Evolutionary conservation across 2,888 invertebrate genomes (phyloP), one percentile per base, ranked within the genome.

Genomic region (Nemoura dubitans): DNA sequence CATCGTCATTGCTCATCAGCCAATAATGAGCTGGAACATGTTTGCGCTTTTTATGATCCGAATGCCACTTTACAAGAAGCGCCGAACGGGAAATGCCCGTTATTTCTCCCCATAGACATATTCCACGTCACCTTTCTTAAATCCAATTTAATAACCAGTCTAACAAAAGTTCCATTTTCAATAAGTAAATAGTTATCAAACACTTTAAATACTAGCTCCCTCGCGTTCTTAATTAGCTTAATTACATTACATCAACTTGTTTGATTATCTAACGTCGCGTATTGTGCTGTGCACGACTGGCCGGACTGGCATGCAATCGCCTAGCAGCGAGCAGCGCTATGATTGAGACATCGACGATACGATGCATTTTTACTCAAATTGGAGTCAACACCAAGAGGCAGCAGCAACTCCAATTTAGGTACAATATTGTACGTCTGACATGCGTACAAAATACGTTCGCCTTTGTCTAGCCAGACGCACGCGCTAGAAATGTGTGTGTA

Each of bases 321-420:
- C 36, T 3, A 6, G 36, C 36, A 36, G 36, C n/a, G n/a, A n/a
- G n/a, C 36, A 36, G 36, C 36, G 14, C 59, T 1, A n/a, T 2
- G 59, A 59, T 59, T 59, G 59, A 59, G 59, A 59, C 59, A 21
- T 59, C 59, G 59, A 59, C 21, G 14, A 59, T 21, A 21, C 59
- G 59, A 59, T 59, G 59, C 59, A 59, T 59, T 59, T 59, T 59
- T 59, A 59, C 59, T 59, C 59, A 59, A 59, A 59, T 59, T 59
- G 59, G 21, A 59, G 59, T 59, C 16, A 59, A 59, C 59, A 59
- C 59, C 3, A 59, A 59, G 14, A 14, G 36, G n/a, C n/a, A 36
- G 21, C 14, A 21, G 59, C 59, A 59, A 59, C 59, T 59, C 59
- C 59, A 59, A 59, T 59, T 59, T 59, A 59, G 59, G 59, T 59